These are phyloP conservation scores for Chaunax sp. DNA, from an alignment of 2,797 vertebrate species.

Conservation along the genomic window DNA sequence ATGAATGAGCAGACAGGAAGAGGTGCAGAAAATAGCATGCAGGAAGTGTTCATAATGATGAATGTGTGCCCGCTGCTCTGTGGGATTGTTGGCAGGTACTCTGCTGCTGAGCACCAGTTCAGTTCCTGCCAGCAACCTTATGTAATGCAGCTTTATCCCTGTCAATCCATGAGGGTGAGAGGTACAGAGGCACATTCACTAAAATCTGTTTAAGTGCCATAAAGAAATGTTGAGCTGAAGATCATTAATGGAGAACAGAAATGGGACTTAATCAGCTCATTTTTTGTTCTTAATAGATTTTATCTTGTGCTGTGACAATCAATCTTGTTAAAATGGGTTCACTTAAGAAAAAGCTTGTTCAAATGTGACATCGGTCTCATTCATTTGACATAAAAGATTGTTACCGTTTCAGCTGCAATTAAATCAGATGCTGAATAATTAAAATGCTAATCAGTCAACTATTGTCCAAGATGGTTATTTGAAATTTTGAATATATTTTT, in stretches of 20 bases:
- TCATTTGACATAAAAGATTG: slow-evolving; percentile 27
- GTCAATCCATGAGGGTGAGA: slow-evolving; percentile 48
- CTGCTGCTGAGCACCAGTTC: slow-evolving; percentile 44
- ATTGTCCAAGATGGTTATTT: too few species aligned
- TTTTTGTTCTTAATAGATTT: slow-evolving; percentile 28
- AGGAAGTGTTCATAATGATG: slow-evolving; percentile 48
- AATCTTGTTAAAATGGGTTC: slow-evolving; percentile 17
- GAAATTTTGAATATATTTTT: not conserved
- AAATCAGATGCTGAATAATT: slow-evolving; percentile 22
- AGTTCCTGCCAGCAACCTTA: slow-evolving; percentile 67
- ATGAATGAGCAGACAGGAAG: slow-evolving; percentile 36
- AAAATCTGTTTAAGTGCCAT: slow-evolving; percentile 14
- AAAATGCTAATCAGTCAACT: slow-evolving; percentile 49
- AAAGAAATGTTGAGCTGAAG: slow-evolving; percentile 27
- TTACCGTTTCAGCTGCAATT: slow-evolving; percentile 6
- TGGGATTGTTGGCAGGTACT: slow-evolving; percentile 65
- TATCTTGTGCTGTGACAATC: slow-evolving; percentile 22
- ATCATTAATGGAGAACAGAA: slow-evolving; percentile 46
- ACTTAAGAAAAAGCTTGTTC: slow-evolving; percentile 10
- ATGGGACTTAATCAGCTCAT: slow-evolving; percentile 40
- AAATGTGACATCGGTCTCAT: slow-evolving; percentile 24
- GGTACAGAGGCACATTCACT: slow-evolving; percentile 19
- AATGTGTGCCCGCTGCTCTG: slow-evolving; percentile 52
- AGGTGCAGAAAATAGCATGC: slow-evolving; percentile 35
- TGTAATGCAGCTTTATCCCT: slow-evolving; percentile 69